phyloP scores from a whole-genome alignment of 2,113 vertebrate genomes.

The Plectropomus leopardus region DNA sequence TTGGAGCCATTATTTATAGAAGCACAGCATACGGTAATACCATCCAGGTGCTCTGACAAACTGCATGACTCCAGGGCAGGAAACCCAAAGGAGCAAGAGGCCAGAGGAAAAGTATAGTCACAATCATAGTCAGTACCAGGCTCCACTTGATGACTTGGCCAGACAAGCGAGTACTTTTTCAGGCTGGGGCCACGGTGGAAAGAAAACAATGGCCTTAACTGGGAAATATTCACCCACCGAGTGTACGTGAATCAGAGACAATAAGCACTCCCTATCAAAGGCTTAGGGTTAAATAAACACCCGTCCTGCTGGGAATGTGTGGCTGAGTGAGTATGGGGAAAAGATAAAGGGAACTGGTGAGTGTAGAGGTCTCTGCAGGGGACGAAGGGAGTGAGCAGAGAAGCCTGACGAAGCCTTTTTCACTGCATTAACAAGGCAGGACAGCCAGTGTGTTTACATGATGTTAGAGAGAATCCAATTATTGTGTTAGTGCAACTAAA shows the following conservation, averaged over 20 bases:
- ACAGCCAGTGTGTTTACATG: no score
- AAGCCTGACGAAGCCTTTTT: conserved; percentile 2
- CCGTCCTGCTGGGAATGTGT: conserved; percentile 48
- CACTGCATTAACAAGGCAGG: not conserved
- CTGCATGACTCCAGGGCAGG: conserved; percentile 20
- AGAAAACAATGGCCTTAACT: conserved; percentile 65
- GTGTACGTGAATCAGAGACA: conserved; percentile 53
- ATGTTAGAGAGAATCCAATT: no score
- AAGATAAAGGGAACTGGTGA: conserved; percentile 26
- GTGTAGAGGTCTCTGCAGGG: conserved; percentile 20
- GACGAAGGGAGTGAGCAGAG: conserved; percentile 9
- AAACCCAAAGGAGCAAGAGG: conserved; percentile 16
- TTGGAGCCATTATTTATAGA: conserved; percentile 29
- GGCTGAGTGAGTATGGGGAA: conserved; percentile 38
- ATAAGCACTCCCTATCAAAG: conserved; percentile 60
- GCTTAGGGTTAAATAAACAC: conserved; percentile 67
- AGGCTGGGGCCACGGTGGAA: conserved; percentile 20
- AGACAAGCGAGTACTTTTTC: conserved; percentile 34
- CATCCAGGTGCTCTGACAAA: conserved; percentile 32
- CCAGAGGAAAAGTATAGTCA: conserved; percentile 42
- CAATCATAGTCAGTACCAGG: conserved; percentile 16
- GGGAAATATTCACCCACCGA: conserved; percentile 51
- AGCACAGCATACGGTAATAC: not conserved
- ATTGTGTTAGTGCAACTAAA: no score
- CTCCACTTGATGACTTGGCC: conserved; percentile 59